phyloP scores from a whole-genome alignment of 2,113 vertebrate genomes.

The Motacilla tschutschensis region DNA sequence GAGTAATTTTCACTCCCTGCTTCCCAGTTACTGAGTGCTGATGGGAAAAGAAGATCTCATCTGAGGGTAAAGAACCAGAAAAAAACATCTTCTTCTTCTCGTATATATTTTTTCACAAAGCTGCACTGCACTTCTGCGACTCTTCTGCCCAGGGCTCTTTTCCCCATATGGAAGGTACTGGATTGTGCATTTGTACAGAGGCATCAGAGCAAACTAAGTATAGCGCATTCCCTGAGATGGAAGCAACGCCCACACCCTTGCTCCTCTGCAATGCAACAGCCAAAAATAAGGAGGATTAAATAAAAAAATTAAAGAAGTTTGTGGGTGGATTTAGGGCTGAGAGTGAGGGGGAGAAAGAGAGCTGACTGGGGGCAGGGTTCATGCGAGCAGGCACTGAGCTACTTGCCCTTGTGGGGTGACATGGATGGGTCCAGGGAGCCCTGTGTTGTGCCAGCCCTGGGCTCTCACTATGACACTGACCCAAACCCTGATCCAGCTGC shows the following conservation, averaged over 20 bases:
- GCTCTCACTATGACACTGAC: neutral
- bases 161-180: conserved; percentile 26
- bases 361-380: neutral
- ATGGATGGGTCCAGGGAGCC: accelerated
- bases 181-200: conserved; percentile 59
- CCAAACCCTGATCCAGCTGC: neutral
- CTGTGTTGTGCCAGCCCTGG: neutral
- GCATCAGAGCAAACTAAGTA: conserved; percentile 54
- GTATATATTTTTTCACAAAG: neutral
- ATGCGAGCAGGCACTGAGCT: neutral
- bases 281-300: conserved; percentile 47
- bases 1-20: neutral
- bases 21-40: neutral
- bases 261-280: conserved; percentile 40
- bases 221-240: conserved; percentile 32
- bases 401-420: neutral
- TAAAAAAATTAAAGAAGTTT: conserved; percentile 16
- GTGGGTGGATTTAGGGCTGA: conserved; percentile 51
- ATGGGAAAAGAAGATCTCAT: neutral
- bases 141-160: conserved; percentile 34
- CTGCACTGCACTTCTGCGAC: conserved; percentile 8
- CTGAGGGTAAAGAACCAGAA: conserved; percentile 15
- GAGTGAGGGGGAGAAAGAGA: neutral
- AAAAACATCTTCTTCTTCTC: neutral
- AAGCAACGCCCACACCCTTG: conserved; percentile 21